These are phyloP conservation scores for Nomada flava DNA, from an alignment of 2,888 invertebrate species.

Conservation along the genomic window DNA sequence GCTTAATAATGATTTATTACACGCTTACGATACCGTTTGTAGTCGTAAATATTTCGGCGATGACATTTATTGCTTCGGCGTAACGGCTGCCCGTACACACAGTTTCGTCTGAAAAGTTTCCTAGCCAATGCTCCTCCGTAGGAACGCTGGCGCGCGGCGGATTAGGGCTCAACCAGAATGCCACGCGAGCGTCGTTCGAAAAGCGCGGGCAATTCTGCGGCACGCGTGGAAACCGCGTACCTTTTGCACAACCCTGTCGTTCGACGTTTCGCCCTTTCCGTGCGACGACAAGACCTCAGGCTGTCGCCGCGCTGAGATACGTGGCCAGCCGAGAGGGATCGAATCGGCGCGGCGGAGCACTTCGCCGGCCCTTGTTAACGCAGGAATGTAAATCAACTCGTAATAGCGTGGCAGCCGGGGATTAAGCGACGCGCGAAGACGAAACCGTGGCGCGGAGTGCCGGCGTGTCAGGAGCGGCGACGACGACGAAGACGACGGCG, in stretches of 20 bases:
- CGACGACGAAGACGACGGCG: slow-evolving; percentile 37
- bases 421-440: slow-evolving; percentile 67
- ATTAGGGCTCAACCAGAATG: slow-evolving; percentile 7
- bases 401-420: slow-evolving; percentile 67
- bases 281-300: background rate
- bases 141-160: slow-evolving; percentile 14
- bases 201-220: background rate
- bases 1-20: slow-evolving; percentile 71
- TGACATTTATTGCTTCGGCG: slow-evolving; percentile 60
- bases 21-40: slow-evolving; percentile 53
- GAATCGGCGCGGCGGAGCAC: slow-evolving; percentile 49
- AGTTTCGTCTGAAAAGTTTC: slow-evolving; percentile 45
- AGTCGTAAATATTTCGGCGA: slow-evolving; percentile 62
- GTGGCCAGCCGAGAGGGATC: slow-evolving; percentile 20
- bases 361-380: slow-evolving; percentile 67
- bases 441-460: slow-evolving; percentile 44
- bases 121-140: slow-evolving; percentile 26
- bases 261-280: background rate
- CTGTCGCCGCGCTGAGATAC: background rate
- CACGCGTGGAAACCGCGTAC: slow-evolving; percentile 3
- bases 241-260: background rate
- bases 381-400: slow-evolving; percentile 70
- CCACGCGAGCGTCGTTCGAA: background rate
- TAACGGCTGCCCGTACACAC: slow-evolving; percentile 46
- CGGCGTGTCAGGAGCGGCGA: slow-evolving; percentile 29